Evolutionary conservation across 2,888 invertebrate genomes (phyloP).

Genomic region (Caenorhabditis panamensis): DNA sequence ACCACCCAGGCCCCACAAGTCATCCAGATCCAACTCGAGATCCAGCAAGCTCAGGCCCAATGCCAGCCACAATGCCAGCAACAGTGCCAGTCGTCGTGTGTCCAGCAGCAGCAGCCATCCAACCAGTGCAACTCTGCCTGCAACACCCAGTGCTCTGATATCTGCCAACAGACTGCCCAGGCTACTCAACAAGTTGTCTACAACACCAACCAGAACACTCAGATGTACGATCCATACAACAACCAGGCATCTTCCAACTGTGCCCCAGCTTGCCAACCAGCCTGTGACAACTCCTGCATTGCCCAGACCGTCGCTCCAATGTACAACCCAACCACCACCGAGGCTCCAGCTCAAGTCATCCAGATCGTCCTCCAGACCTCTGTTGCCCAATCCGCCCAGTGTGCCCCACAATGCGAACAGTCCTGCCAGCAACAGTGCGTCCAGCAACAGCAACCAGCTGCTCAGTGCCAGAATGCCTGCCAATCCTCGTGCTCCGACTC

Average conservation of each 20-base stretch:
- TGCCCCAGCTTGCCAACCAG: constrained; percentile 54
- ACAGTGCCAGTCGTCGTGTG: constrained; percentile 65
- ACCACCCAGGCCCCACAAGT: constrained; percentile 59
- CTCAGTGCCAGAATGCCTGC: constrained; percentile 67
- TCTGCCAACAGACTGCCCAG: constrained; percentile 57
- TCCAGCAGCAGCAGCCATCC: constrained; percentile 66
- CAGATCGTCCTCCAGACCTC: constrained; percentile 52
- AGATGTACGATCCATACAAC: constrained; percentile 54
- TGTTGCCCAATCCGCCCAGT: constrained; percentile 65
- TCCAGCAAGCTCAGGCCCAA: constrained; percentile 62
- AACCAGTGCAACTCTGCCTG: constrained; percentile 61
- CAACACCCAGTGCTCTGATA: constrained; percentile 56
- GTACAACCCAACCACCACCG: constrained; percentile 46
- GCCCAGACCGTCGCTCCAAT: constrained; percentile 44
- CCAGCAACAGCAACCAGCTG: constrained; percentile 66
- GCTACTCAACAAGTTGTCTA: constrained; percentile 41
- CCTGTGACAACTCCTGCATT: constrained; percentile 51
- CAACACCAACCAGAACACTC: constrained; percentile 20
- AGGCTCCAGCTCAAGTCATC: constrained; percentile 33
- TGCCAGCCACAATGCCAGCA: constrained; percentile 70
- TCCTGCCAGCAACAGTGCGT: constrained; percentile 68
- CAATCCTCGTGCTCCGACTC: constrained; percentile 63
- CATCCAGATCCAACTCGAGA: constrained; percentile 59
- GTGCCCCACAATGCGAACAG: constrained; percentile 68
- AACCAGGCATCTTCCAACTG: constrained; percentile 32